phyloP scores from a whole-genome alignment of 2,113 vertebrate species.

The Nematolebias whitei region DNA sequence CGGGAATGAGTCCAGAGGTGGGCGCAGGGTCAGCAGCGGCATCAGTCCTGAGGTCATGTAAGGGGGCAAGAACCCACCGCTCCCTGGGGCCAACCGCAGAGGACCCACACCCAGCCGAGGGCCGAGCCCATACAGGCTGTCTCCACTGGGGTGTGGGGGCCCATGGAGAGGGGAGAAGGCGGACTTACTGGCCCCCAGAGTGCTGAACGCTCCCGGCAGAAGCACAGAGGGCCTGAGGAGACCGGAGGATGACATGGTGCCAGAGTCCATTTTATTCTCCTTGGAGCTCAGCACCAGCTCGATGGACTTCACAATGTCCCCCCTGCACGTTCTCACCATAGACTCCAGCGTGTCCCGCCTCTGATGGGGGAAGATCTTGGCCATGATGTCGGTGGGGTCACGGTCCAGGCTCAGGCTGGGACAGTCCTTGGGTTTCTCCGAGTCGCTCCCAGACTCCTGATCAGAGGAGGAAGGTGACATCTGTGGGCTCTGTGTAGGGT shows the following conservation, averaged over 20 bases:
- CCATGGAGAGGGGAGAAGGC: constrained; percentile 85
- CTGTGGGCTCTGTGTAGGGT: constrained; percentile 78
- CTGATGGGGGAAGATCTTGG: constrained; percentile 86
- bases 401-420: constrained; percentile 61
- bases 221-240: constrained; percentile 68
- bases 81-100: constrained; percentile 77
- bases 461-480: constrained; percentile 84
- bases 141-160: constrained; percentile 61
- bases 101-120: constrained; percentile 83
- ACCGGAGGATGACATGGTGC: constrained; percentile 46
- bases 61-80: constrained; percentile 81
- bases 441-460: constrained; percentile 86
- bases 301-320: constrained; percentile 88
- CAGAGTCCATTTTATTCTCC: constrained; percentile 66
- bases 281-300: constrained; percentile 83
- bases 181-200: constrained; percentile 75
- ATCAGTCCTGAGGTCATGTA: constrained; percentile 84
- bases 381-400: constrained; percentile 85
- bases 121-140: constrained; percentile 76
- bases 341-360: constrained; percentile 79
- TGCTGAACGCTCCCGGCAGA: constrained; percentile 66
- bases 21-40: constrained; percentile 83
- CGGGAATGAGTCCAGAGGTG: constrained; percentile 81
- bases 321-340: constrained; percentile 82
- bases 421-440: constrained; percentile 78